Evolutionary conservation across 2,113 vertebrate species (phyloP), one percentile per base, ranked within the genome.

Genomic region (Podocnemis expansa): DNA sequence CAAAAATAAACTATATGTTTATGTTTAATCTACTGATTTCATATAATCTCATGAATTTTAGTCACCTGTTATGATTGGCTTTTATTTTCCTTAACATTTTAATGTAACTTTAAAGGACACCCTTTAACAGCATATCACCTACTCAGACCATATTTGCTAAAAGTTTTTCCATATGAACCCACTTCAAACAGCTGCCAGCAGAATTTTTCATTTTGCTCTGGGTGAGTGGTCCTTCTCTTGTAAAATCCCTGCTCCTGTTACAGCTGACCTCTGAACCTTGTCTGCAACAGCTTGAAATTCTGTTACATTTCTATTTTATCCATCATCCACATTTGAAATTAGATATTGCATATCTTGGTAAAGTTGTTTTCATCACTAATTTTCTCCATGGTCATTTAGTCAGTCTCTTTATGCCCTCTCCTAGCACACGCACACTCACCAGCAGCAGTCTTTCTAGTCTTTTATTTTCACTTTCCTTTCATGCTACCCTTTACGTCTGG

Each of bases 1-100:
- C 97, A 97, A 97, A 97, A 97, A 89, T 94, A 97, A 96, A 80
- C 94, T 84, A 27, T 0, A 5, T 95, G 84, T 96, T 97, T 97
- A 80, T 91, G 41, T 97, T 96, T 97, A 90, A 89, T 94, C 88
- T 85, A 27, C 82, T 87, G 88, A 29, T 17, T 89, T 90, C 75
- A 95, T 93, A 93, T 87, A 91, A 76, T 91, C 27, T 95, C 93
- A 78, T 47, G 9, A 84, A 88, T 85, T 54, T 27, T 82, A 90
- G 84, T 96, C 95, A 96, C 88, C 89, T 97, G 41, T 87, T 82
- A 83, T 52, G 56, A 80, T 83, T 47, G 8, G 22, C 31, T 88
- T 95, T 96, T 93, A 29, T 91, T 94, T 78, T 38, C 52, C 41
- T 85, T 2, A 82, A 34, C 22, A 76, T 80, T 91, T 80, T 55